Base-by-base conservation (phyloP, 2,888 invertebrate genomes). In the Eurytoma adleriae region DNA sequence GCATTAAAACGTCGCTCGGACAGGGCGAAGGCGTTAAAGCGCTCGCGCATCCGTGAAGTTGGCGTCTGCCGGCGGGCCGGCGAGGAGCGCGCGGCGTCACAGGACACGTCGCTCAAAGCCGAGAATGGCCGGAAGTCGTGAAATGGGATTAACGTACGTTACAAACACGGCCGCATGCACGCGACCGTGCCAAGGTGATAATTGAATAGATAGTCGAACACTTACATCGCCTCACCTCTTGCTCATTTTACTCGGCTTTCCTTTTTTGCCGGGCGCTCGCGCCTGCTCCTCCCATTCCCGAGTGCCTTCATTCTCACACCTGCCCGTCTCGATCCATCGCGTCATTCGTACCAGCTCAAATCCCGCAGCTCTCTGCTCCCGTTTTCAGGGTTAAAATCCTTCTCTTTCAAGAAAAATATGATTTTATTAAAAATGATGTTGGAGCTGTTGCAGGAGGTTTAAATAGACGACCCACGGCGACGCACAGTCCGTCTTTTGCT, bases 121-220 rank as follows among this genome's bases (percentile, higher is more conserved):
- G 69, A 88, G 90, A 90, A 90, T 89, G 89, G 89, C 87, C 90
- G 90, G 90, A 90, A 90, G 90, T 89, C 88, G 88, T 90, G 89
- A 90, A 89, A 90, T 89, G 87, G 87, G 88, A 89, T 90, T 89
- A 89, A 86, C 86, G 85, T 84, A 86, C 84, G 82, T 83, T 84
- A 85, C 84, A 83, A 86, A 85, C 85, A 18, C 40, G 18, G 40
- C 81, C 83, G 86, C 82, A 85, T 86, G 85, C 84, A 87, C 85
- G 85, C 85, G 84, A 86, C 86, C 83, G 86, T 86, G 83, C 85
- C 85, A 82, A 89, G 86, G 88, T 89, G 89, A 90, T 90, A 90
- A 90, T 89, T 90, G 89, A 90, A 90, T 90, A 90, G 90, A 90
- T 90, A 90, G 86, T 83, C 85, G 50, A 84, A 83, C 80, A 82